Evolutionary conservation across 1,140 invertebrate genomes (phyloP).

Genomic region (Philotrypesis tridentata): DNA sequence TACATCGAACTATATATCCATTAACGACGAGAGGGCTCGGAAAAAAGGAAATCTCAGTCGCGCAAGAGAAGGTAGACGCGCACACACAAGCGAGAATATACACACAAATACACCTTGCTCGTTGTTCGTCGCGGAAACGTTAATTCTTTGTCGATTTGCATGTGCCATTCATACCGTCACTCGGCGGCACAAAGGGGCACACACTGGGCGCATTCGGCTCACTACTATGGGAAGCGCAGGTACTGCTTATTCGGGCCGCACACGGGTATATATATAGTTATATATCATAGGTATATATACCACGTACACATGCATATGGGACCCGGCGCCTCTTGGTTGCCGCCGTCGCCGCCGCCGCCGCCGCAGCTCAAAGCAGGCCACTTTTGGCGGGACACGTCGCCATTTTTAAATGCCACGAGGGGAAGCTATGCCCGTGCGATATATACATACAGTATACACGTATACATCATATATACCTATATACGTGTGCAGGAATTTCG

Average conservation of each 20-base stretch:
- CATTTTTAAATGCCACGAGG: conserved; percentile 47
- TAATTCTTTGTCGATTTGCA: conserved; percentile 49
- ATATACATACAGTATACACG: too few relatives aligned
- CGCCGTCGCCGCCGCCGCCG: conserved; percentile 21
- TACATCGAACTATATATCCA: conserved; percentile 26
- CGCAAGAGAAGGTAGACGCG: not conserved
- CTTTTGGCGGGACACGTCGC: conserved; percentile 38
- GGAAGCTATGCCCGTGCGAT: not conserved
- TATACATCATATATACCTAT: too few relatives aligned
- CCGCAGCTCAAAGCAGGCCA: not conserved
- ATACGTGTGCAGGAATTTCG: not conserved
- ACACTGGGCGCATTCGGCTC: not conserved
- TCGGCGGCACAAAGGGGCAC: not conserved
- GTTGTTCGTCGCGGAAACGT: conserved; percentile 39
- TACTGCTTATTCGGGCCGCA: too few relatives aligned
- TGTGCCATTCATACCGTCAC: conserved; percentile 11
- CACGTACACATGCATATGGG: too few relatives aligned
- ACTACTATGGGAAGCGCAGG: not conserved
- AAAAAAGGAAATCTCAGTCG: not conserved
- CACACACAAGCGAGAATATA: not conserved
- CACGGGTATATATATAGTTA: too few relatives aligned
- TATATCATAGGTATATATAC: too few relatives aligned
- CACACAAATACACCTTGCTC: conserved; percentile 44
- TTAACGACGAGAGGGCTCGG: too few relatives aligned
- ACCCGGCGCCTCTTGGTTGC: not conserved